These are phyloP conservation scores for Nesospiza acunhae DNA, from an alignment of 2,113 vertebrate genomes.

Conservation along the genomic window DNA sequence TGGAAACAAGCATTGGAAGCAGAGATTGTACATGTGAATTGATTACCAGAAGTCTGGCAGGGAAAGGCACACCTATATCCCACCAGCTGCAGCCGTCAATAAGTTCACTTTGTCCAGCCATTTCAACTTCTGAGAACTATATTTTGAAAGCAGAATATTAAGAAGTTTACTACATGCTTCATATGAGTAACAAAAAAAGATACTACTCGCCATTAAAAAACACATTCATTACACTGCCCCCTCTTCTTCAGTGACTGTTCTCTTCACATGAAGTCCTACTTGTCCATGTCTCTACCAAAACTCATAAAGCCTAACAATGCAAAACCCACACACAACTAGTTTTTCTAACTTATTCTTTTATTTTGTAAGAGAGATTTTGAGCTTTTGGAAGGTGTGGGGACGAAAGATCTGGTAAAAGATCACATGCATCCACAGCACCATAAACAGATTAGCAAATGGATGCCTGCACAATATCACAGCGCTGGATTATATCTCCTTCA, in stretches of 20 bases:
- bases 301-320: neutral
- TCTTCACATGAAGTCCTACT: neutral
- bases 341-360: neutral
- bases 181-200: neutral
- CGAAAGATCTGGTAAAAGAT: neutral
- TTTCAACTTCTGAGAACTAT: neutral
- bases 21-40: neutral
- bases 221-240: neutral
- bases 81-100: neutral
- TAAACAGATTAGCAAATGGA: neutral
- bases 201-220: neutral
- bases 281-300: neutral
- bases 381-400: rapidly evolving
- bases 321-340: neutral
- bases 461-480: neutral
- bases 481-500: neutral
- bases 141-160: neutral
- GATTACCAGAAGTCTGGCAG: neutral
- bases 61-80: neutral
- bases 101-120: neutral
- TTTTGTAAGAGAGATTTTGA: neutral
- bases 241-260: neutral
- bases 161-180: neutral
- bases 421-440: neutral
- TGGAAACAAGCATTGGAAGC: neutral